Percentiles rank a stretch among this genome's conserved stretches.
Conservation (phyloP, 2,888 invertebrate species). For the Acleris sparsana region DNA sequence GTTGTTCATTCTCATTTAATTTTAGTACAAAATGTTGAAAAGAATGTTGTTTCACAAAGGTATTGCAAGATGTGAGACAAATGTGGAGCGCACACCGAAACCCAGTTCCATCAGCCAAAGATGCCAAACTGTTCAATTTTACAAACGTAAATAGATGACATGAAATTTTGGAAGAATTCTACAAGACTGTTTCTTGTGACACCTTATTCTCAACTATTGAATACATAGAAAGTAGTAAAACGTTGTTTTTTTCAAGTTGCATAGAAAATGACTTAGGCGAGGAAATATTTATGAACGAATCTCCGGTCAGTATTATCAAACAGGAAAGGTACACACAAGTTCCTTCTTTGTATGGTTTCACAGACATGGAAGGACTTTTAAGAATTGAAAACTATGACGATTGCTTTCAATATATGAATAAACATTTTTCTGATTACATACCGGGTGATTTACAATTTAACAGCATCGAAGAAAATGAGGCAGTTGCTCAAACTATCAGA, state of each 20-base stretch:
- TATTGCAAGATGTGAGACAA: conserved; percentile 10
- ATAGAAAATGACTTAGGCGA: conserved; percentile 5
- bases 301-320: conserved; percentile 29
- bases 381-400: conserved; percentile 18
- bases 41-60: conserved; percentile 14
- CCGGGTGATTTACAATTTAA: conserved; percentile 33
- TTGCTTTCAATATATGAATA: conserved; percentile 34
- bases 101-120: conserved; percentile 6
- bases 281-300: conserved; percentile 11
- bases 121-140: conserved; percentile 7
- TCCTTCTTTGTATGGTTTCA: conserved; percentile 27
- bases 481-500: neutral
- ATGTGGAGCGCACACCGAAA: conserved; percentile 24
- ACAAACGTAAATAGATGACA: neutral
- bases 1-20: too few species aligned
- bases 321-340: conserved; percentile 25
- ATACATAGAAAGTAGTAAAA: neutral
- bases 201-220: neutral
- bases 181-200: conserved; percentile 4
- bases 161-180: conserved; percentile 10
- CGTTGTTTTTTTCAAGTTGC: conserved; percentile 1
- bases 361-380: conserved; percentile 36
- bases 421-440: conserved; percentile 33
- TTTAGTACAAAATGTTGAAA: too few species aligned
- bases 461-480: conserved; percentile 24